phyloP scores from a whole-genome alignment of 2,797 vertebrate species.

The Tapera naevia region DNA sequence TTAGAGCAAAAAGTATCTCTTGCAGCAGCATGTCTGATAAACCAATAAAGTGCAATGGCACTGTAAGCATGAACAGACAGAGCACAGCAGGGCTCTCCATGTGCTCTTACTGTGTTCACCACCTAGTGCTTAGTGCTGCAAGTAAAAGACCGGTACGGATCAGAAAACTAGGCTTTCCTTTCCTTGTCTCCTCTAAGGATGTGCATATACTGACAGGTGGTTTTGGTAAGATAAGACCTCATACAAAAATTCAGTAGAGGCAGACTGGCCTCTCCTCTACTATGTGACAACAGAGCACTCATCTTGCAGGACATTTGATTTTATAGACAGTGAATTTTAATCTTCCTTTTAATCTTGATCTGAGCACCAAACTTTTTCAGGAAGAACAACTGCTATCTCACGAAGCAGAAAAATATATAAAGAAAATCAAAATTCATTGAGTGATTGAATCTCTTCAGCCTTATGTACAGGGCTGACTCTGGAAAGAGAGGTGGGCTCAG shows the following conservation, averaged over 20 bases:
- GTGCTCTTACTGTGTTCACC: not conserved
- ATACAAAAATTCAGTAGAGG: not conserved
- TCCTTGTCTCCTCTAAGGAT: not conserved
- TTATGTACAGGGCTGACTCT: not conserved
- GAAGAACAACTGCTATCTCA: not conserved
- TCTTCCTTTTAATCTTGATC: not conserved
- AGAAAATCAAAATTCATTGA: not conserved
- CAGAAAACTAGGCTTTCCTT: not conserved
- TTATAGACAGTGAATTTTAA: not conserved
- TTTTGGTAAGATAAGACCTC: not conserved
- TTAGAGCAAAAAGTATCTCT: not conserved
- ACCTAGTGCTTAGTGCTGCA: not conserved
- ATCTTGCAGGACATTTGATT: not conserved
- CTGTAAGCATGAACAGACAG: not conserved
- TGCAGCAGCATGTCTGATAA: not conserved
- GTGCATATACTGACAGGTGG: rapidly evolving
- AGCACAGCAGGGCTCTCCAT: not conserved
- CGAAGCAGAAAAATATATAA: not conserved
- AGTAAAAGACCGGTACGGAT: not conserved
- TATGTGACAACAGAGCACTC: not conserved
- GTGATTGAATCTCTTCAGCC: not conserved
- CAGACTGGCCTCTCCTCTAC: not conserved
- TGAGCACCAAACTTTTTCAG: not conserved
- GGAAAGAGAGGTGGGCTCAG: not conserved
- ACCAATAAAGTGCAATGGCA: not conserved